Evolutionary conservation across 1,140 invertebrate genomes (phyloP).

Genomic region (Drosophila teissieri): DNA sequence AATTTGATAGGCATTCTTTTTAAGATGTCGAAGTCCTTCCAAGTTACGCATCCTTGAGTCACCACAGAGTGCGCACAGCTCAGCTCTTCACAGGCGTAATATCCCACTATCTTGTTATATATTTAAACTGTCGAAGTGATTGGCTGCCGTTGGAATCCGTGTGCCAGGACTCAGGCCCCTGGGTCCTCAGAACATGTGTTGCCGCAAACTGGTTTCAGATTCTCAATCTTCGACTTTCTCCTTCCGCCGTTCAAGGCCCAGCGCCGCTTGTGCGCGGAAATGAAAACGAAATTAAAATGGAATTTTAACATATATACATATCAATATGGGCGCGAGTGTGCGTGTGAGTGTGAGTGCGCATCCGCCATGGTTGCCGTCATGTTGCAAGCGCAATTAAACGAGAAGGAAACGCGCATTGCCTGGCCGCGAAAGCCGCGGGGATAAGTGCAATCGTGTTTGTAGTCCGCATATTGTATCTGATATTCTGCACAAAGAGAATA

Average conservation of each 20-base stretch:
- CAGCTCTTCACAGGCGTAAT: not conserved
- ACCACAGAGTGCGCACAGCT: not conserved
- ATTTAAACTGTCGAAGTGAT: conserved; percentile 68
- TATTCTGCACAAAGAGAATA: conserved; percentile 9
- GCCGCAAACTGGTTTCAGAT: conserved; percentile 53
- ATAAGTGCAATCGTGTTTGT: conserved; percentile 56
- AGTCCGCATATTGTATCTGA: conserved; percentile 36
- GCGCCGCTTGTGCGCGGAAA: conserved; percentile 57
- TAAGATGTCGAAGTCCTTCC: no score
- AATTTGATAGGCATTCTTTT: no score
- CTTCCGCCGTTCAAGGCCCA: not conserved
- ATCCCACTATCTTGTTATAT: conserved; percentile 32
- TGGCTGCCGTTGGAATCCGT: conserved; percentile 59
- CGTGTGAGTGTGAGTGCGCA: conserved; percentile 6
- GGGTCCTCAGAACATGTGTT: conserved; percentile 38
- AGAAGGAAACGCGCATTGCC: conserved; percentile 60
- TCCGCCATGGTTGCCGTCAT: conserved; percentile 41
- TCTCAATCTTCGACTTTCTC: conserved; percentile 28
- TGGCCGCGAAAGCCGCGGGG: conserved; percentile 37
- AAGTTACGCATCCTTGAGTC: not conserved
- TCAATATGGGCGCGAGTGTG: conserved; percentile 18
- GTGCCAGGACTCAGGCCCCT: conserved; percentile 4
- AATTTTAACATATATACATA: conserved; percentile 52
- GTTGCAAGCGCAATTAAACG: conserved; percentile 75
- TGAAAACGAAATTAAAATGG: conserved; percentile 78